These are phyloP conservation scores for Leptinotarsa haldemani DNA, from an alignment of 2,888 invertebrate genomes.

Conservation along the genomic window DNA sequence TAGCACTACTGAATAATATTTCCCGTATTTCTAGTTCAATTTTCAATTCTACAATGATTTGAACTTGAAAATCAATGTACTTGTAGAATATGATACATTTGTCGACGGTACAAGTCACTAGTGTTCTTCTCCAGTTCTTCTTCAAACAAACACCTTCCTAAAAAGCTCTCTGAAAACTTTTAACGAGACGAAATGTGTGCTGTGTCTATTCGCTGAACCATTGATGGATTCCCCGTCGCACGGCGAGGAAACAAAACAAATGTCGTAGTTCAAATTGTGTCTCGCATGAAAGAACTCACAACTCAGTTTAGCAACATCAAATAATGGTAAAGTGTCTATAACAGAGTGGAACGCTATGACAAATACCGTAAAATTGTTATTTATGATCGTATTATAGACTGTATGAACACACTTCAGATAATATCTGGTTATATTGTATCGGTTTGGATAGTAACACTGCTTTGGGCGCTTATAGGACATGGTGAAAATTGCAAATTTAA, in stretches of 20 bases:
- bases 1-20: too few relatives aligned
- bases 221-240: background rate
- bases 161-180: background rate
- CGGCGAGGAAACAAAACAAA: slow-evolving; percentile 2
- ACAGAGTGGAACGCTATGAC: slow-evolving; percentile 42
- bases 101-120: too few relatives aligned
- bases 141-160: too few relatives aligned
- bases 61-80: too few relatives aligned
- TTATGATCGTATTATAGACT: slow-evolving; percentile 45
- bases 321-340: slow-evolving; percentile 44
- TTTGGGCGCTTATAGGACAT: slow-evolving; percentile 23
- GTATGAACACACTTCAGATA: slow-evolving; percentile 43
- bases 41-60: too few relatives aligned
- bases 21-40: too few relatives aligned
- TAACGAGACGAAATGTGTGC: background rate
- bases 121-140: too few relatives aligned
- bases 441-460: slow-evolving; percentile 32
- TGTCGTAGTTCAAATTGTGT: background rate
- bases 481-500: slow-evolving; percentile 23
- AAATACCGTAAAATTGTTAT: slow-evolving; percentile 50
- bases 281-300: slow-evolving; percentile 12
- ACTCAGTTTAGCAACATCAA: slow-evolving; percentile 40
- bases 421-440: slow-evolving; percentile 40
- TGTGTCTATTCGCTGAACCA: background rate
- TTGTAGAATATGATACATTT: too few relatives aligned